Evolutionary conservation across 2,888 invertebrate genomes (phyloP).

Genomic region (Chromoteleia sp.): DNA sequence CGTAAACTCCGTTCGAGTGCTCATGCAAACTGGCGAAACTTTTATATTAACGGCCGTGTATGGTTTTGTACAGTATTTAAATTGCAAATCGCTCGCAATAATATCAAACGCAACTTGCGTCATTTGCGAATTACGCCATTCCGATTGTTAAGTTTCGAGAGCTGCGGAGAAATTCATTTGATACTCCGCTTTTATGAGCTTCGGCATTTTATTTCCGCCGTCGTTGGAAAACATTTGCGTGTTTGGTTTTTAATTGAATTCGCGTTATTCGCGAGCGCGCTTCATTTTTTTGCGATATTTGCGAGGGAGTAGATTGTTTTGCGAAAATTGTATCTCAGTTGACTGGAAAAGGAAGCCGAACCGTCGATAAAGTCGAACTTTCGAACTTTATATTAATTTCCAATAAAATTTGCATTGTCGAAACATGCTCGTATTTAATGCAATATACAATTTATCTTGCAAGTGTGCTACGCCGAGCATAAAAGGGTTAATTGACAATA

Average conservation of each 20-base stretch:
- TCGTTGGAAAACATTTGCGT: background rate
- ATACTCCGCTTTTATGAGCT: too few relatives aligned
- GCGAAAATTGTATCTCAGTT: too few relatives aligned
- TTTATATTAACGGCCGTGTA: constrained; percentile 33
- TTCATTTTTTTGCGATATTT: too few relatives aligned
- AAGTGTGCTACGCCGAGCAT: constrained; percentile 5
- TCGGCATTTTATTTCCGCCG: background rate
- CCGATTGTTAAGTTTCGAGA: constrained; percentile 22
- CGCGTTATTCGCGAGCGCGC: too few relatives aligned
- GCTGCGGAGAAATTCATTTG: too few relatives aligned
- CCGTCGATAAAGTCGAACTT: background rate
- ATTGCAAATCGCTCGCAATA: constrained; percentile 35
- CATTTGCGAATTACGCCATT: constrained; percentile 15
- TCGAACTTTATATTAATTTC: constrained; percentile 3
- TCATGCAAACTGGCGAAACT: constrained; percentile 27
- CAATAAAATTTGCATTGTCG: constrained; percentile 14
- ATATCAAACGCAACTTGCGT: constrained; percentile 14
- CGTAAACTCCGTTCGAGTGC: constrained; percentile 1
- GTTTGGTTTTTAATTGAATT: too few relatives aligned
- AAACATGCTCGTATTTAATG: constrained; percentile 8
- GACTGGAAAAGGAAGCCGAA: too few relatives aligned
- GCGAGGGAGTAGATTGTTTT: too few relatives aligned
- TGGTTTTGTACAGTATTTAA: constrained; percentile 34
- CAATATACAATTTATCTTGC: constrained; percentile 7
- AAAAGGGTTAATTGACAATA: constrained; percentile 6